Evolutionary conservation across 2,888 invertebrate species (phyloP).

Genomic region (Seladonia tumulorum): DNA sequence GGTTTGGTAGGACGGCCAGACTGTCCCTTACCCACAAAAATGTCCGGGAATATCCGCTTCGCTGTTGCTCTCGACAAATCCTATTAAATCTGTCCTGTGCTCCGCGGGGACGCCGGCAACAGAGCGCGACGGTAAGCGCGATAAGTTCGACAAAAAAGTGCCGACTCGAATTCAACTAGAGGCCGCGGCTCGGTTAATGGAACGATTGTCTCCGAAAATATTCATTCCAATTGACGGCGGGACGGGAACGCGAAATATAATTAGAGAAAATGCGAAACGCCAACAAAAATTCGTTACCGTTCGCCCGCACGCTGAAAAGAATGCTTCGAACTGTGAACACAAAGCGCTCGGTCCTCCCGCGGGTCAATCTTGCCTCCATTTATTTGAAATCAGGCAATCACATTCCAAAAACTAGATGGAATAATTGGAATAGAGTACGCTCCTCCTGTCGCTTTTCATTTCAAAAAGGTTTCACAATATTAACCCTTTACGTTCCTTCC

Average conservation of each 20-base stretch:
- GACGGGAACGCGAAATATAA: constrained; percentile 33
- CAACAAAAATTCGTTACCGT: neutral
- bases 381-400: neutral
- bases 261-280: constrained; percentile 38
- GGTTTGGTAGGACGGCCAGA: constrained; percentile 29
- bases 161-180: constrained; percentile 57
- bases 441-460: neutral
- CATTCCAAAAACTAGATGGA: neutral
- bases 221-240: constrained; percentile 51
- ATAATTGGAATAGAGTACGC: neutral
- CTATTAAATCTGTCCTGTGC: constrained; percentile 67
- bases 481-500: neutral
- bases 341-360: constrained; percentile 7
- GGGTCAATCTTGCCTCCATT: constrained; percentile 19
- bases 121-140: constrained; percentile 44
- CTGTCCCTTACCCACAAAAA: constrained; percentile 54
- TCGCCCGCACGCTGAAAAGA: neutral
- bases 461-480: neutral
- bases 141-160: constrained; percentile 55
- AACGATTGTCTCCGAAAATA: constrained; percentile 62
- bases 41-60: constrained; percentile 58
- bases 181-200: constrained; percentile 51
- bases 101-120: constrained; percentile 42
- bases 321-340: neutral
- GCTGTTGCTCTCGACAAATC: constrained; percentile 63